These are phyloP conservation scores for Rhamnusium bicolor DNA, from an alignment of 2,888 invertebrate species.

Conservation along the genomic window DNA sequence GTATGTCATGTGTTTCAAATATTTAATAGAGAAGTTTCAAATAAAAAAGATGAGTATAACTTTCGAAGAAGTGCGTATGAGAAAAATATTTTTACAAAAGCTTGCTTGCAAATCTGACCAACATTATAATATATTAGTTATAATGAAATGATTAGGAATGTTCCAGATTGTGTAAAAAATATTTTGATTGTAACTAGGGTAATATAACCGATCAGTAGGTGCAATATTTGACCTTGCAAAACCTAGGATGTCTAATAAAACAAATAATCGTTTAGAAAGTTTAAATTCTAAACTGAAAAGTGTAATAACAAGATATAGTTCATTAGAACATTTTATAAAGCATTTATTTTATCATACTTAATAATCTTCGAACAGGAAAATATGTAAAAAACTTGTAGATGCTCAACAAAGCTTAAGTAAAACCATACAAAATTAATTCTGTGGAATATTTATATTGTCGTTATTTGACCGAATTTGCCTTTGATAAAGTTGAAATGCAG, in stretches of 20 bases:
- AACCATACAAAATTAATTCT: too few relatives aligned
- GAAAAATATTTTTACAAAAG: too few relatives aligned
- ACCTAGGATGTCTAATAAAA: constrained; percentile 25
- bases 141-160: too few relatives aligned
- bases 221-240: constrained; percentile 30
- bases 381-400: background rate
- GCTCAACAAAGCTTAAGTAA: too few relatives aligned
- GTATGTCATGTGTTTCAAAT: constrained; percentile 21
- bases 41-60: too few relatives aligned
- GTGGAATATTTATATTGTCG: too few relatives aligned
- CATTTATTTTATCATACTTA: background rate
- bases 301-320: constrained; percentile 20
- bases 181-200: constrained; percentile 25
- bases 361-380: too few relatives aligned
- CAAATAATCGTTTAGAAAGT: constrained; percentile 30
- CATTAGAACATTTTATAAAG: constrained; percentile 28
- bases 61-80: too few relatives aligned
- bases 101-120: too few relatives aligned
- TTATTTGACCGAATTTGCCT: too few relatives aligned
- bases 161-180: constrained; percentile 22
- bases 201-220: constrained; percentile 25
- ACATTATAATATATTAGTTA: too few relatives aligned
- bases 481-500: too few relatives aligned
- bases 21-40: constrained; percentile 18
- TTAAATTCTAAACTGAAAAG: constrained; percentile 28